Conservation (phyloP, 2,888 invertebrate species). For the Raillietiella orientalis region DNA sequence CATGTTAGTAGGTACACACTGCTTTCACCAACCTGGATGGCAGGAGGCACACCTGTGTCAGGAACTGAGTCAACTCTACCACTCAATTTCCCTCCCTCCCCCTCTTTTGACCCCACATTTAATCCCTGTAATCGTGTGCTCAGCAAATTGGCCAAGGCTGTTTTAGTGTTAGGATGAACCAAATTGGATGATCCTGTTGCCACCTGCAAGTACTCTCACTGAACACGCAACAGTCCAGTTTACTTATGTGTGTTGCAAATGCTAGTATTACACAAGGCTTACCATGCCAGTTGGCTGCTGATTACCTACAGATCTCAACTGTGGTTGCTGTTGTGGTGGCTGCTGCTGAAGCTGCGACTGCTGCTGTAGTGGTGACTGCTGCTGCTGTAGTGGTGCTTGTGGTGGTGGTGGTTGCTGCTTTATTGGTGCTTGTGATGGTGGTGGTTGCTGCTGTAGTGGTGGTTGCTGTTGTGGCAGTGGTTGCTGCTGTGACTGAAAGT, state of each 20-base stretch:
- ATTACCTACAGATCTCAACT: neutral
- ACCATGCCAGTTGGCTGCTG: too few relatives aligned
- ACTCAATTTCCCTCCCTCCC: too few relatives aligned
- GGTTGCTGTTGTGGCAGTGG: constrained; percentile 10
- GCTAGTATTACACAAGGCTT: too few relatives aligned
- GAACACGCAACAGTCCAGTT: too few relatives aligned
- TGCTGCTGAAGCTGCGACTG: constrained; percentile 11
- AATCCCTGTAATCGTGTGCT: constrained; percentile 32
- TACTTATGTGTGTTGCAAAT: too few relatives aligned
- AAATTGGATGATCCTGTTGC: constrained; percentile 3
- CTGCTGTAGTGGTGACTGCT: constrained; percentile 19
- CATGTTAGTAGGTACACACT: too few relatives aligned
- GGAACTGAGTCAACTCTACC: too few relatives aligned
- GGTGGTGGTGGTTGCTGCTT: constrained; percentile 19
- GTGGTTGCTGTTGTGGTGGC: constrained; percentile 3
- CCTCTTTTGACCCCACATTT: constrained; percentile 2
- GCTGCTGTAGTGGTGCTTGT: constrained; percentile 17
- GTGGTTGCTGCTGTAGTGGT: constrained; percentile 10
- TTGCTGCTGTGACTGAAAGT: constrained; percentile 15
- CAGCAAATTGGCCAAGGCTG: constrained; percentile 75
- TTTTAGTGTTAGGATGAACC: constrained; percentile 68
- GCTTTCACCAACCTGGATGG: too few relatives aligned
- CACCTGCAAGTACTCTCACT: neutral
- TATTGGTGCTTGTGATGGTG: constrained; percentile 13
- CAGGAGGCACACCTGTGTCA: too few relatives aligned